Base-by-base conservation (phyloP, 2,888 invertebrate genomes). In the Nipponacmea schrenckii region DNA sequence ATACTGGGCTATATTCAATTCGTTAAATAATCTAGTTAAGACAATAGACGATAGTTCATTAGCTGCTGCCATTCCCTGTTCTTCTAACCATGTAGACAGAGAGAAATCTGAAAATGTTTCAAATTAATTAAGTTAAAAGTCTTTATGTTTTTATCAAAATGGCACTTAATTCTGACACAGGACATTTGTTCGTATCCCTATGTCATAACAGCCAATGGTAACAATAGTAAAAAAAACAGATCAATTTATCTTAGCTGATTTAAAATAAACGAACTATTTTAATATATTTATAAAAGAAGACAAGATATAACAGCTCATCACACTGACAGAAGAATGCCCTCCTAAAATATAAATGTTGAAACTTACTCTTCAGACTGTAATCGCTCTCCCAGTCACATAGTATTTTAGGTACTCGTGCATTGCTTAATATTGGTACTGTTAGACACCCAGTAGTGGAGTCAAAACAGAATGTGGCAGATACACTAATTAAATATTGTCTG, bases 21-120 rank as follows among this genome's bases (percentile, higher is more conserved):
- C 69, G n/a, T 74, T 70, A 24, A 79, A 69, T 17, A 79, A 69
- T 12, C 69, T 62, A n/a, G 68, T 14, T 1, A 79, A 64, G 24
- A 74, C 62, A 12, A 77, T 64, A 20, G 73, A 62, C 26, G 77
- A 68, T 8, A 79, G 31, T 50, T 66, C 73, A n/a, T 68, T 31
- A 20, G 67, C 64, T 12, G 69, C 17, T 8, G 66, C 56, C 0
- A 72, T 26, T 12, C 74, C 77, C 4, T 69, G 67, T 24, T 72
- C 68, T 10, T 71, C 62, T 39, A 74, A 39, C 70, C 70, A 71
- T n/a, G 64, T 67, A 20, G 67, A 66, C 14, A 79, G 62, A 20
- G 78, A 79, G 64, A 79, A 79, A 62, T 74, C 78, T 79, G 45
- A 1, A 75, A 69, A 73, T 0, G n/a, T n/a, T n/a, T n/a, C 27